phyloP scores from a whole-genome alignment of 2,888 invertebrate species.

The Nemotelus pantherinus region DNA sequence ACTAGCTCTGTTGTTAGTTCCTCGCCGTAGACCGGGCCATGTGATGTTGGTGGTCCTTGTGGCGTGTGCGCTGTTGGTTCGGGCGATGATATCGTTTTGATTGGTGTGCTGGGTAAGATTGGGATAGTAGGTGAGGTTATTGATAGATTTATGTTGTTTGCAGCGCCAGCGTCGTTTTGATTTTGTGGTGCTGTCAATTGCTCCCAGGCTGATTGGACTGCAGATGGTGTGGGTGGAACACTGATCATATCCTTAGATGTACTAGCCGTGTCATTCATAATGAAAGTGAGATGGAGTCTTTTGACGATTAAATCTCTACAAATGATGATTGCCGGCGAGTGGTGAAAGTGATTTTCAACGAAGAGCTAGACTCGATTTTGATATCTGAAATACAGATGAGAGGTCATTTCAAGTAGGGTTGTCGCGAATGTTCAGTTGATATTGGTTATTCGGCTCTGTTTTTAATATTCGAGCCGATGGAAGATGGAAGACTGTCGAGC shows the following conservation, averaged over 20 bases:
- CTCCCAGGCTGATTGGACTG: conserved; percentile 63
- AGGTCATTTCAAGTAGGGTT: too few species aligned
- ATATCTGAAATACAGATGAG: too few species aligned
- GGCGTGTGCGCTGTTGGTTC: conserved; percentile 62
- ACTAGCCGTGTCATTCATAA: conserved; percentile 58
- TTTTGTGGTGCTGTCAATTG: conserved; percentile 61
- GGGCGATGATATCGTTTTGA: conserved; percentile 59
- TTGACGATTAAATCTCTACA: too few species aligned
- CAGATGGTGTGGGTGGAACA: conserved; percentile 50
- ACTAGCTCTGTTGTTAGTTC: conserved; percentile 64
- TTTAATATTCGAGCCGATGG: too few species aligned
- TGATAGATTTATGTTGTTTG: conserved; percentile 45
- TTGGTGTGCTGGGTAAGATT: conserved; percentile 62
- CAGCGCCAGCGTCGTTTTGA: conserved; percentile 54
- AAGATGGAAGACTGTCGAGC: too few species aligned
- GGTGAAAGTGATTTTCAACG: too few species aligned
- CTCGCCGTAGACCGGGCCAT: conserved; percentile 61
- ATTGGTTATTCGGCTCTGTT: too few species aligned
- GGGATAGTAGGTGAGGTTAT: conserved; percentile 57
- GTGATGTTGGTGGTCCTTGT: conserved; percentile 59
- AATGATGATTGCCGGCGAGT: too few species aligned
- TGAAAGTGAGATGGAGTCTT: neutral
- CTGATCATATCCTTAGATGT: conserved; percentile 52
- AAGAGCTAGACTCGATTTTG: too few species aligned
- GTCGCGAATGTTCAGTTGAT: too few species aligned